Evolutionary conservation across 1,140 invertebrate genomes (phyloP), one percentile per base, ranked within the genome.

Genomic region (Proales similis): DNA sequence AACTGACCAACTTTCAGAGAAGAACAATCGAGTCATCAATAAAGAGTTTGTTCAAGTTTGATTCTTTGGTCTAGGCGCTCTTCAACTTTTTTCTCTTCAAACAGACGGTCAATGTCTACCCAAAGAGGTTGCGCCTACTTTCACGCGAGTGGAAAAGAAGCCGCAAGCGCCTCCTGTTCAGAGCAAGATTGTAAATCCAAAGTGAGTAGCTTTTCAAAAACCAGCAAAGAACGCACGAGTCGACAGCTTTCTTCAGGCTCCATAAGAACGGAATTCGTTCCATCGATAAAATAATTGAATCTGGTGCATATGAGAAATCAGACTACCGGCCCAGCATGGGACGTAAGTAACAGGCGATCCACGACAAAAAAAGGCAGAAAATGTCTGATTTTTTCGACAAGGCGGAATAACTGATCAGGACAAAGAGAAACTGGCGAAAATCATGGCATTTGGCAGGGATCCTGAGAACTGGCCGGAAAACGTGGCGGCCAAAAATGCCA

Each of bases 371-470:
- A 14, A 19, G 27, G 29, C 46, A 0, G 43, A 3, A 14, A 7
- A 17, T n/a, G 9, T 38, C 33, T 22, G 33, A 2, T 12, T 29
- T 26, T 43, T 43, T 19, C 33, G 5, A 17, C 3, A 20, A 61
- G 57, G 36, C 19, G 27, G 29, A 22, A 45, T 45, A n/a, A 61
- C 57, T 30, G 57, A 61, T 32, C 20, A 46, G n/a, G 57, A 61
- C 17, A 61, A 61, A 45, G 57, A 61, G 24, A 45, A 29, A n/a
- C 29, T 61, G 19, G 14, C 57, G 6, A 46, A 61, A 45, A 46
- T 61, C 20, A 61, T 61, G 57, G 57, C 57, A 1, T 61, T 46
- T 46, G 57, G 57, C 14, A 61, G 36, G 36, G 57, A 61, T 32
- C 32, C 57, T 12, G 17, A 17, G 1, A 61, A 61, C 22, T 45